Percentiles rank a stretch among this genome's conserved stretches.
These are phyloP conservation scores for Dasysyrphus albostriatus DNA, from an alignment of 2,888 invertebrate genomes.

Conservation along the genomic window DNA sequence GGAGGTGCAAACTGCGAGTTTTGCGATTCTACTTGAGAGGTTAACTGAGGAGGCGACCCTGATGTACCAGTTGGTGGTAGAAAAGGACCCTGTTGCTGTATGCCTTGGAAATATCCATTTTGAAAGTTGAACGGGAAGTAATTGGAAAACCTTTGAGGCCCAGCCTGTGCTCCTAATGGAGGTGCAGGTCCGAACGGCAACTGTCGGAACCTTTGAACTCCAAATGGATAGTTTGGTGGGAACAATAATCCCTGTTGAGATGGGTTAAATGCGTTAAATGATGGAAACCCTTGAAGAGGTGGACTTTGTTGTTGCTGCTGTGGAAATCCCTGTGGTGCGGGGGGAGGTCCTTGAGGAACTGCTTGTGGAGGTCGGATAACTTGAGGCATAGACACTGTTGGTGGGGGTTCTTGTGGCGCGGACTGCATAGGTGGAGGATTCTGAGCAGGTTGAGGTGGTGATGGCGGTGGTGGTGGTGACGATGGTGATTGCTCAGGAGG, in stretches of 20 bases:
- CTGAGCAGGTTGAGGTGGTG: slow-evolving; percentile 4
- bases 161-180: slow-evolving; percentile 60
- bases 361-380: background rate
- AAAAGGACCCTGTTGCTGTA: slow-evolving; percentile 12
- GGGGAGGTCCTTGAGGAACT: slow-evolving; percentile 9
- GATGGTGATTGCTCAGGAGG: background rate
- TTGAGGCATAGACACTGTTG: slow-evolving; percentile 25
- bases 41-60: background rate
- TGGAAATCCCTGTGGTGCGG: background rate
- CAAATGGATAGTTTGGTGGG: slow-evolving; percentile 63
- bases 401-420: slow-evolving; percentile 17
- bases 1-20: background rate
- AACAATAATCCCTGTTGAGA: slow-evolving; percentile 38
- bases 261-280: slow-evolving; percentile 22
- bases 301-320: background rate
- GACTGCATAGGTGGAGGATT: background rate
- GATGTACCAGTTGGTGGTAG: background rate
- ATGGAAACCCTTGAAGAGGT: background rate
- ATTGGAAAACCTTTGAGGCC: slow-evolving; percentile 36
- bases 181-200: slow-evolving; percentile 67
- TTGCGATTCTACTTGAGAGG: background rate
- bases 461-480: background rate
- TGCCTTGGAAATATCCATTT: slow-evolving; percentile 47
- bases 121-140: slow-evolving; percentile 42
- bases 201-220: slow-evolving; percentile 52